A percentile compares a stretch with the other conserved stretches of the same genome.
These are phyloP conservation scores for Oscheius sp. DNA, from an alignment of 2,888 invertebrate genomes.

Conservation along the genomic window DNA sequence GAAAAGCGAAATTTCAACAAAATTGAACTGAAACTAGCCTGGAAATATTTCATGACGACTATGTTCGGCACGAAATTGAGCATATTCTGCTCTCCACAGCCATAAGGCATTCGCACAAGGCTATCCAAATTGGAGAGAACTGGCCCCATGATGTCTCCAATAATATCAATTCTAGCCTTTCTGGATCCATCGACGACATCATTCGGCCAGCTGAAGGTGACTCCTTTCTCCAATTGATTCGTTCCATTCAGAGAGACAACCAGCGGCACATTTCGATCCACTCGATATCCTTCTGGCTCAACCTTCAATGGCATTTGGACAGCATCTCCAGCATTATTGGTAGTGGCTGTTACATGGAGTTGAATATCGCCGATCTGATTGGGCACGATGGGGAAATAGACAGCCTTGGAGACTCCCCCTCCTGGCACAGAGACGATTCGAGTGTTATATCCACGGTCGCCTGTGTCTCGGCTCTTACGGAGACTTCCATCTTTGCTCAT, in stretches of 20 bases:
- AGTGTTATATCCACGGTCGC: conserved; percentile 53
- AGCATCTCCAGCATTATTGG: conserved; percentile 80
- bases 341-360: conserved; percentile 71
- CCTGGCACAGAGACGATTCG: conserved; percentile 66
- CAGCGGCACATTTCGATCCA: conserved; percentile 80
- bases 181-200: conserved; percentile 81
- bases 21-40: no score
- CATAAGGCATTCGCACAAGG: conserved; percentile 83
- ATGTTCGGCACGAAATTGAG: conserved; percentile 89
- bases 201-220: conserved; percentile 81
- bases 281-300: conserved; percentile 81
- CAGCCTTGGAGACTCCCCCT: conserved; percentile 67
- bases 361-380: conserved; percentile 79
- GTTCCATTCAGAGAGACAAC: conserved; percentile 77
- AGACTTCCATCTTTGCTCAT: conserved; percentile 66
- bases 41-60: conserved; percentile 80
- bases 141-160: conserved; percentile 83
- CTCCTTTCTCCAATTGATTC: conserved; percentile 74
- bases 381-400: conserved; percentile 81
- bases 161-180: conserved; percentile 79
- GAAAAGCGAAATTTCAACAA: no score
- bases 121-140: conserved; percentile 81
- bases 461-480: conserved; percentile 34
- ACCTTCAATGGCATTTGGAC: conserved; percentile 78
- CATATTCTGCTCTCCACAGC: conserved; percentile 93